These are phyloP conservation scores for Tauraco erythrolophus DNA, from an alignment of 2,113 vertebrate genomes.

Conservation along the genomic window DNA sequence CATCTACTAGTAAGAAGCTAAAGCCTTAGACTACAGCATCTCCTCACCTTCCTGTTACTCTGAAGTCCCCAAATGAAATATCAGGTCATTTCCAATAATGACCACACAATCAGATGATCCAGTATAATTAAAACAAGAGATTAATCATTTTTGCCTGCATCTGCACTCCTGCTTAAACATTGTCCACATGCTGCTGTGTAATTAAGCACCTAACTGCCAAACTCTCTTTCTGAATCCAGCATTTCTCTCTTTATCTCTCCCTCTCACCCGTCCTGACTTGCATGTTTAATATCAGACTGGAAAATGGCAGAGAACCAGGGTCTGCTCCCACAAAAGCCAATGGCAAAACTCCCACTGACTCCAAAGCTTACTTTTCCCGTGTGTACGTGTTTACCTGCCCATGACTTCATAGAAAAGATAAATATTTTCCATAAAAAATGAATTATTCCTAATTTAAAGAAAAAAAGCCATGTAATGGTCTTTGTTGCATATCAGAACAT, in stretches of 20 bases:
- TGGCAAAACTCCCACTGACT: background rate
- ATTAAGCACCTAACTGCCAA: slow-evolving; percentile 66
- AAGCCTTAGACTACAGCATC: background rate
- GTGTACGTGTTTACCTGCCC: background rate
- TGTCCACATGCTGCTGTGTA: slow-evolving; percentile 46
- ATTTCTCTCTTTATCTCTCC: slow-evolving; percentile 4
- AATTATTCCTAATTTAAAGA: slow-evolving; percentile 14
- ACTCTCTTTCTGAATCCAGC: slow-evolving; percentile 59
- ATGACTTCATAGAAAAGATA: background rate
- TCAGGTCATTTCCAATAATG: slow-evolving; percentile 53
- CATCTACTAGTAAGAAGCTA: slow-evolving; percentile 1
- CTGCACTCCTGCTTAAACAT: slow-evolving; percentile 48
- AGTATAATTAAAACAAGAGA: slow-evolving; percentile 35
- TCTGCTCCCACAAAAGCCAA: background rate
- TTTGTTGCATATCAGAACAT: slow-evolving; percentile 42
- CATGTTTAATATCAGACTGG: slow-evolving; percentile 68
- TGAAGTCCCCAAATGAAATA: slow-evolving; percentile 53
- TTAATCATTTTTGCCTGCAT: slow-evolving; percentile 53
- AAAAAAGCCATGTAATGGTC: background rate
- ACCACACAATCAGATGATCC: slow-evolving; percentile 37
- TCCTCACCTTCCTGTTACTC: slow-evolving; percentile 6
- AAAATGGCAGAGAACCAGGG: slow-evolving; percentile 13
- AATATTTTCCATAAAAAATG: slow-evolving; percentile 15
- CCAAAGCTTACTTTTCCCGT: background rate
- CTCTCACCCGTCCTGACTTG: slow-evolving; percentile 60